Evolutionary conservation across 2,113 vertebrate species (phyloP), one percentile per base, ranked within the genome.

Genomic region (Ochotona princeps): DNA sequence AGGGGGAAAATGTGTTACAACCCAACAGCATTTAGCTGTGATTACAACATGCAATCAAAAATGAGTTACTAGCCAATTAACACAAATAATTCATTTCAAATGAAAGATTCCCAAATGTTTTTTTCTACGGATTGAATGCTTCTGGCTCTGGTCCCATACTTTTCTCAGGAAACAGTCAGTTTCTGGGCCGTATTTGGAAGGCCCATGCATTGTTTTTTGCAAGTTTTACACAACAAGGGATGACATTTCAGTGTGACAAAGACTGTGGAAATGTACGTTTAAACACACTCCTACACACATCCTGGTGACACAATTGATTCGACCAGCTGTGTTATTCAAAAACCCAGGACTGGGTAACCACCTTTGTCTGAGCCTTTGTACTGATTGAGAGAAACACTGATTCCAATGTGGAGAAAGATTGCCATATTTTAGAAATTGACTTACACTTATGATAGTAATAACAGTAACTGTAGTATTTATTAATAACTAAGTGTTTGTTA

Each of bases 1-100:
- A 73, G 74, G 57, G 73, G 66, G 78, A 70, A 96, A 90, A 84
- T 12, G 72, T 21, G 44, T 86, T 74, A 76, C 66, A 61, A 38
- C 35, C 78, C 69, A 76, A 10, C 5, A 75, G 78, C 47, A 67
- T 76, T 86, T 83, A 87, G 35, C 60, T 92, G 38, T 61, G 79
- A 67, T 69, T 93, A 75, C 65, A 93, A 80, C 57, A 47, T 69
- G 78, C 96, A 96, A 92, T 94, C 89, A 86, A 47, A 44, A 90
- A 83, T 93, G 82, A 80, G 23, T 92, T 95, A 87, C 51, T 86
- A 86, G 87, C 72, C 90, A 95, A 83, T 92, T 93, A 95, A 54
- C n/a, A 32, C 30, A 83, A 92, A 84, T 72, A 86, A 80, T 85
- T 95, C 17, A 49, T 92, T 93, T 94, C 65, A 89, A 88, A 90